Evolutionary conservation across 2,888 invertebrate species (phyloP).

Genomic region (Lasiommata megera): DNA sequence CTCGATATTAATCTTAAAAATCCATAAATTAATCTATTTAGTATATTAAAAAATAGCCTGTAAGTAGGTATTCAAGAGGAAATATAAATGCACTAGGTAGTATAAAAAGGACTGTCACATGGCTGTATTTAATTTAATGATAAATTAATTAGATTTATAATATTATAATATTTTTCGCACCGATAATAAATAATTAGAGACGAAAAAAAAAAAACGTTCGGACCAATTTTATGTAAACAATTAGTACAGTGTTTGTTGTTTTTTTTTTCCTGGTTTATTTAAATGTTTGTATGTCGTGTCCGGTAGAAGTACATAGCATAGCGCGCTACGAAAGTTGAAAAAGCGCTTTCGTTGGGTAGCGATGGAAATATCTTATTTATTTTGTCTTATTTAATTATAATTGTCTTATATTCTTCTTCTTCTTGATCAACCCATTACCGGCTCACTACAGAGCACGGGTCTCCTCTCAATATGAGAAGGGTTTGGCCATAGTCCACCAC

Average conservation of each 20-base stretch:
- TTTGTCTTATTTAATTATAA: too few species aligned
- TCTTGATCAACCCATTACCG: too few species aligned
- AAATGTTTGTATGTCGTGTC: constrained; percentile 41
- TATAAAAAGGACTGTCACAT: constrained; percentile 15
- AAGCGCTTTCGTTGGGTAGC: background rate
- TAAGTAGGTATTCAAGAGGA: background rate
- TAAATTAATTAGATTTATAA: constrained; percentile 19
- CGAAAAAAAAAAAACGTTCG: constrained; percentile 57
- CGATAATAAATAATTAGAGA: constrained; percentile 42
- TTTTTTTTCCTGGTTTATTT: constrained; percentile 33
- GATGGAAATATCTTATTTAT: too few species aligned
- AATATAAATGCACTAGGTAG: background rate
- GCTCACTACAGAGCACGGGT: too few species aligned
- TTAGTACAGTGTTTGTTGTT: constrained; percentile 43
- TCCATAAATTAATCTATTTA: background rate
- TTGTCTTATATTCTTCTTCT: too few species aligned
- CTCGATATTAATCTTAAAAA: background rate
- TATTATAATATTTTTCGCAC: constrained; percentile 31
- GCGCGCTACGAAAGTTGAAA: background rate
- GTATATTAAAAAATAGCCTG: background rate
- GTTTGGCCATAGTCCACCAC: too few species aligned
- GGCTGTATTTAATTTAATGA: constrained; percentile 18
- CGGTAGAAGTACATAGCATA: constrained; percentile 9
- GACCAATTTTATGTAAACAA: constrained; percentile 77
- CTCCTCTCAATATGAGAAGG: too few species aligned